These are phyloP conservation scores for Thymallus thymallus DNA, from an alignment of 2,113 vertebrate species.

Conservation along the genomic window DNA sequence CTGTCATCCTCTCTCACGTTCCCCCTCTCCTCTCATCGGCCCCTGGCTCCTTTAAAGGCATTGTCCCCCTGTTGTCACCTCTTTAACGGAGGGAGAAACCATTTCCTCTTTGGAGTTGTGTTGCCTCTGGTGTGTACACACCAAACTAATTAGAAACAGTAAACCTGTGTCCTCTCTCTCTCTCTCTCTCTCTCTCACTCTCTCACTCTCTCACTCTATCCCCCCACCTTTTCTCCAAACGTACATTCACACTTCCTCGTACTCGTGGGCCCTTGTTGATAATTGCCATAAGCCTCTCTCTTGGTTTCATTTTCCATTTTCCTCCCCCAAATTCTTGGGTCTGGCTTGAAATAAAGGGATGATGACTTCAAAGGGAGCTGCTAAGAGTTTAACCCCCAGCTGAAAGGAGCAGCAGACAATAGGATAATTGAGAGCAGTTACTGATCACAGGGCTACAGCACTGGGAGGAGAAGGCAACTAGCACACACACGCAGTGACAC, in stretches of 20 bases:
- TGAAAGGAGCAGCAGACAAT: constrained; percentile 90
- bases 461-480: constrained; percentile 64
- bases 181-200: too few species aligned
- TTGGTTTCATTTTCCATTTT: constrained; percentile 90
- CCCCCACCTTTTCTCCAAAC: constrained; percentile 40
- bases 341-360: constrained; percentile 98
- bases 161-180: constrained; percentile 53
- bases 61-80: constrained; percentile 69
- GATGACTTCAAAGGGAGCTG: constrained; percentile 96
- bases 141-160: constrained; percentile 74
- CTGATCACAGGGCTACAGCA: constrained; percentile 87
- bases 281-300: constrained; percentile 87
- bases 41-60: constrained; percentile 56
- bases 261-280: constrained; percentile 75
- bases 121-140: constrained; percentile 65
- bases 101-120: constrained; percentile 65
- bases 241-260: constrained; percentile 79
- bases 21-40: too few species aligned
- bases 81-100: constrained; percentile 63
- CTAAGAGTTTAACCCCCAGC: constrained; percentile 95
- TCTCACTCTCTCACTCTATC: neutral
- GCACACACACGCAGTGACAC: constrained; percentile 58
- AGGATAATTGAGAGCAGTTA: constrained; percentile 97
- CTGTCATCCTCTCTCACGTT: too few species aligned
- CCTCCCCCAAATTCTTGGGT: constrained; percentile 89